These are phyloP conservation scores for Misgurnus mizolepis DNA, from an alignment of 2,113 vertebrate genomes.

Conservation along the genomic window DNA sequence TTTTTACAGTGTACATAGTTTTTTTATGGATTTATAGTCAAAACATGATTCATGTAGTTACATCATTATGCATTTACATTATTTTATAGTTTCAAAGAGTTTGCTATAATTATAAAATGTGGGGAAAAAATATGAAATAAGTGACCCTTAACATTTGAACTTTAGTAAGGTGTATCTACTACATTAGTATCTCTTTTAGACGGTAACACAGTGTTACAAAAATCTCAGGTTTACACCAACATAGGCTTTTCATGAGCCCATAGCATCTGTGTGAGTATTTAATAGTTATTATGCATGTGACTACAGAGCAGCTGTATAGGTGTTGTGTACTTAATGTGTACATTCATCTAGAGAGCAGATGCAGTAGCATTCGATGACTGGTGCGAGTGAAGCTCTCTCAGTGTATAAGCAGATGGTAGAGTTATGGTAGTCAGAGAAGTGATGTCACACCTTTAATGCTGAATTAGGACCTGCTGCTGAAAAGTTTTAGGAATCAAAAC, in stretches of 20 bases:
- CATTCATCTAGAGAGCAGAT: neutral
- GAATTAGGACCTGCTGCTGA: slow-evolving; percentile 13
- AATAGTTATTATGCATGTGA: neutral
- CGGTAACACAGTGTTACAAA: neutral
- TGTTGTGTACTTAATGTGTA: slow-evolving; percentile 31
- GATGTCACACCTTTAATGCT: slow-evolving; percentile 30
- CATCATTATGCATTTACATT: no score
- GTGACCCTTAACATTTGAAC: no score
- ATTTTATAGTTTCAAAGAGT: no score
- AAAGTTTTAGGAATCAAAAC: neutral
- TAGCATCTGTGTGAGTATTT: neutral
- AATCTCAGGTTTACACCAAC: neutral
- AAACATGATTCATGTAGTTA: no score
- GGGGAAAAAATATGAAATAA: no score
- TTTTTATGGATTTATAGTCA: no score
- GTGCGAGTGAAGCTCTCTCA: neutral
- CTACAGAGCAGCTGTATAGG: slow-evolving; percentile 18
- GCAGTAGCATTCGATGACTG: neutral
- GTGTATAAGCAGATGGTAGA: slow-evolving; percentile 46
- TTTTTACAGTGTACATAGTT: no score
- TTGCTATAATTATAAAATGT: no score
- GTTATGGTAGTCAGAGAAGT: slow-evolving; percentile 30
- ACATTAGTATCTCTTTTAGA: no score
- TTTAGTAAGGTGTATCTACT: no score
- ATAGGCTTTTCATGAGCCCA: neutral